Conservation (phyloP, 2,888 invertebrate genomes). For the Thymelicus lineola region DNA sequence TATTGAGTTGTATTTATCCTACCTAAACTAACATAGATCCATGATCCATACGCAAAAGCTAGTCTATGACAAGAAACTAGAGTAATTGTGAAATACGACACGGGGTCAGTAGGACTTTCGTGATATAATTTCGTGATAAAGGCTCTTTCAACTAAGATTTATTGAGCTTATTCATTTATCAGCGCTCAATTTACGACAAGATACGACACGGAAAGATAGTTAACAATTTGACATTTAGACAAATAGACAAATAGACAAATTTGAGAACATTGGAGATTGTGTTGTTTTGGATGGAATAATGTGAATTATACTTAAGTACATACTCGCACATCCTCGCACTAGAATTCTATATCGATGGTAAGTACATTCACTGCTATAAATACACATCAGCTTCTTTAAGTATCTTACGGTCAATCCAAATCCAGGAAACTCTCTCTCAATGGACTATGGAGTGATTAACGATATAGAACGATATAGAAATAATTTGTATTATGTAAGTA, state of each 20-base stretch:
- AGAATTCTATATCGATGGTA: too few species aligned
- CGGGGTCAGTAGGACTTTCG: conserved; percentile 36
- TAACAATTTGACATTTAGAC: conserved; percentile 22
- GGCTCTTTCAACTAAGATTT: conserved; percentile 32
- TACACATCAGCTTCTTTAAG: too few species aligned
- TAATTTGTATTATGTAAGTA: too few species aligned
- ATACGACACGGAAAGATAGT: conserved; percentile 32
- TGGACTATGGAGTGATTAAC: too few species aligned
- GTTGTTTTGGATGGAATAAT: too few species aligned
- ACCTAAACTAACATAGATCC: neutral
- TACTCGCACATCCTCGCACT: too few species aligned
- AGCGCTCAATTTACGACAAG: conserved; percentile 20
- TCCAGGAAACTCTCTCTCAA: too few species aligned
- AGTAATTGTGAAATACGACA: conserved; percentile 18
- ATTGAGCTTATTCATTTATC: conserved; percentile 29
- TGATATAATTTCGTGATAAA: conserved; percentile 29
- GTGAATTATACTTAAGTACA: too few species aligned
- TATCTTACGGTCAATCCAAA: too few species aligned
- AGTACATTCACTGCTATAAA: too few species aligned
- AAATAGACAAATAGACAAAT: conserved; percentile 22
- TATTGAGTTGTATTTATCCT: neutral
- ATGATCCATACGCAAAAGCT: neutral
- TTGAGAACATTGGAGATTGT: neutral
- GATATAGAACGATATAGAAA: too few species aligned
- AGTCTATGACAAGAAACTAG: neutral